Evolutionary conservation across 1,140 invertebrate species (phyloP).

Genomic region (Cydia amplana): DNA sequence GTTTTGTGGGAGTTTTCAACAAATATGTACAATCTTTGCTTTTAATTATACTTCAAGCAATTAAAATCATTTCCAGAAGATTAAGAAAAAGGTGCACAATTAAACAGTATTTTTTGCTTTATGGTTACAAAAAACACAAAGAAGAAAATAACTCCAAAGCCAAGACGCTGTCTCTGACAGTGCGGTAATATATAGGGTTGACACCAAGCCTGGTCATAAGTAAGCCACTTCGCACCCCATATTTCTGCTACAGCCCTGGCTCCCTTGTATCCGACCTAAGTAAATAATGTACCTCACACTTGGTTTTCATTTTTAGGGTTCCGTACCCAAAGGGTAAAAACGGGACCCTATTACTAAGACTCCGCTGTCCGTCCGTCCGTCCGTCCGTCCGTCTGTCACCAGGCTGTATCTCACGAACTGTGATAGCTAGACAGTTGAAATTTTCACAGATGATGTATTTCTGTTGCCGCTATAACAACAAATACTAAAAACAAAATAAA

Average conservation of each 20-base stretch:
- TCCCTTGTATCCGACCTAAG: conserved; percentile 8
- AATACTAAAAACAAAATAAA: too few species aligned
- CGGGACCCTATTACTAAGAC: too few species aligned
- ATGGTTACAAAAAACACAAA: neutral
- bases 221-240: conserved; percentile 32
- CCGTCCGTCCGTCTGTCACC: too few species aligned
- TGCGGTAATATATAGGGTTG: conserved; percentile 1
- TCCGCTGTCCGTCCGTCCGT: too few species aligned
- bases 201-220: conserved; percentile 23
- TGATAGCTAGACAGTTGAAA: too few species aligned
- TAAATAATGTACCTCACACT: neutral
- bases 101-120: neutral
- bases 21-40: too few species aligned
- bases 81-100: neutral
- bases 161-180: conserved; percentile 1
- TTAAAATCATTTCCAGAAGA: neutral
- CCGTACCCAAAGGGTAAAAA: too few species aligned
- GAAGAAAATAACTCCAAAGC: neutral
- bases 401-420: too few species aligned
- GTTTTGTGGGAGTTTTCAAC: too few species aligned
- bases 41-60: too few species aligned
- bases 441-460: too few species aligned
- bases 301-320: neutral
- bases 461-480: too few species aligned
- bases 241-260: conserved; percentile 31